phyloP scores from a whole-genome alignment of 2,797 vertebrate species.

The Gambelia wislizenii region DNA sequence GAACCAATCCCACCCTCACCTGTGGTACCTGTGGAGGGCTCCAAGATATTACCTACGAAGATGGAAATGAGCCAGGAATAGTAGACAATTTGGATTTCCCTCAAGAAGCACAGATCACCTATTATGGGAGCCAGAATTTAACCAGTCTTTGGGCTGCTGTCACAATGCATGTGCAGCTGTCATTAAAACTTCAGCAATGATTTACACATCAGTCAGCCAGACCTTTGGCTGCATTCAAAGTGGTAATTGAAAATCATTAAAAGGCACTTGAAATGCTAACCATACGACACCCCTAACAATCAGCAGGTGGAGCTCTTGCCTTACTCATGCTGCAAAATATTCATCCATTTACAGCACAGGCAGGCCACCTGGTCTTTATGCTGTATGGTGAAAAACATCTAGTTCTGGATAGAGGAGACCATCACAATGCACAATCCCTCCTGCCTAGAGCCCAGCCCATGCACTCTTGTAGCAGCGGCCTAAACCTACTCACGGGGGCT shows the following conservation, averaged over 20 bases:
- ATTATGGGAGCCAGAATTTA: background rate
- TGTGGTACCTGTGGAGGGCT: background rate
- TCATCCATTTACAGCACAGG: background rate
- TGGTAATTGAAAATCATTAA: background rate
- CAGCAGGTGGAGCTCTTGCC: conserved; percentile 27
- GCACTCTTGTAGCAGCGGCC: background rate
- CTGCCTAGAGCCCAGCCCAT: background rate
- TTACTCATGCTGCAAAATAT: background rate
- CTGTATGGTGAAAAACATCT: background rate
- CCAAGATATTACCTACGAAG: background rate
- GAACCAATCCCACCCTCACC: background rate
- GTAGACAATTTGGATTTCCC: background rate
- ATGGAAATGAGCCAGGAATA: background rate
- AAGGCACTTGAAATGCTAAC: conserved; percentile 10
- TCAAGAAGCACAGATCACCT: background rate
- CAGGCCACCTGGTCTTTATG: background rate
- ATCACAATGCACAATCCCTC: background rate
- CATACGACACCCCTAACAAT: background rate
- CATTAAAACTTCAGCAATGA: background rate
- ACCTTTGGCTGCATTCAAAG: conserved; percentile 3
- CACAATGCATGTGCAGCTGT: background rate
- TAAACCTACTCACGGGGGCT: conserved; percentile 69
- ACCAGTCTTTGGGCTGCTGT: background rate
- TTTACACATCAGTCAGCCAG: background rate
- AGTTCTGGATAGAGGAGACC: background rate